These are phyloP conservation scores for Arvicanthis niloticus DNA, from an alignment of 2,113 vertebrate genomes.

Conservation along the genomic window DNA sequence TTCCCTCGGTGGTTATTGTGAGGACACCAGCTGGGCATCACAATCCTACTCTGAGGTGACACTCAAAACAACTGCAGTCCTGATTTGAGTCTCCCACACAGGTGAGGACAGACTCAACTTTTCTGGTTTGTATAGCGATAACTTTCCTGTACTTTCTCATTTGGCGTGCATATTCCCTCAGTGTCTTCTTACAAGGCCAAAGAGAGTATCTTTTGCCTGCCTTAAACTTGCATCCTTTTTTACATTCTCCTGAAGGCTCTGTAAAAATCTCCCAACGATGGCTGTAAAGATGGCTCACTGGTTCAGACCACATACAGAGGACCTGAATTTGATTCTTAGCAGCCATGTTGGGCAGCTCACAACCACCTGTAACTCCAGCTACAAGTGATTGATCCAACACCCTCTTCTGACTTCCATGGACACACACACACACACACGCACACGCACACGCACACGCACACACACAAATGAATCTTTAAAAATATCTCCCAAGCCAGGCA, in stretches of 20 bases:
- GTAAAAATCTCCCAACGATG: background rate
- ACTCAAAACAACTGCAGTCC: background rate
- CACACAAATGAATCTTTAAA: background rate
- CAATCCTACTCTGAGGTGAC: fast-evolving
- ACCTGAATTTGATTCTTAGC: background rate
- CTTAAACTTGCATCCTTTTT: background rate
- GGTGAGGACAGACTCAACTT: background rate
- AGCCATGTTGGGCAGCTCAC: background rate
- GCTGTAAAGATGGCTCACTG: background rate
- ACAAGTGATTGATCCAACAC: background rate
- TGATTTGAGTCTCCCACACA: background rate
- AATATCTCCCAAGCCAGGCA: background rate
- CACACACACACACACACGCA: background rate
- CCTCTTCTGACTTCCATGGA: background rate
- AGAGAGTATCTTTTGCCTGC: background rate
- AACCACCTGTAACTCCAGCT: background rate
- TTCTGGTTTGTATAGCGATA: background rate
- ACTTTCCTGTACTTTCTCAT: background rate
- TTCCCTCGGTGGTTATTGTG: fast-evolving
- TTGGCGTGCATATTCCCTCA: background rate
- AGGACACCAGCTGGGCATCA: too few species aligned
- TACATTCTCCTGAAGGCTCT: background rate
- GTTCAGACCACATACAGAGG: background rate
- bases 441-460: background rate
- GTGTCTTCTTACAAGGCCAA: background rate